A percentile compares a stretch with the other conserved stretches of the same genome.
phyloP scores from a whole-genome alignment of 30 jellyfish, hydroid and myxozoan species.

The Pelagia noctiluca region DNA sequence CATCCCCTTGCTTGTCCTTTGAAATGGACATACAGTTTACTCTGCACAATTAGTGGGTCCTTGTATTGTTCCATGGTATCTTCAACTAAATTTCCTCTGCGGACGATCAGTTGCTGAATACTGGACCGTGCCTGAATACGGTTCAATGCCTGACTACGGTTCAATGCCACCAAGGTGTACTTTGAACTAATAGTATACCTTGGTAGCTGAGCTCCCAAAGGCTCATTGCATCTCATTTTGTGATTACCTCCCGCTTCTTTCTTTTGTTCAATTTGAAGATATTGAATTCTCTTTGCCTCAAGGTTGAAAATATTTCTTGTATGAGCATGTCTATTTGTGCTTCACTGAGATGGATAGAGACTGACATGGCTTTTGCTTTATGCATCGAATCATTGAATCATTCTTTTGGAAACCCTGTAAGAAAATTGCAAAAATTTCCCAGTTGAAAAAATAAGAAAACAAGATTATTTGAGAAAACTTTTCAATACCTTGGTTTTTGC shows the following conservation, averaged over 20 bases:
- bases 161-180: not conserved
- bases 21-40: constrained; percentile 16
- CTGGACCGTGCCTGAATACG: not conserved
- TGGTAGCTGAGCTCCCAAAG: constrained; percentile 32
- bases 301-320: constrained; percentile 22
- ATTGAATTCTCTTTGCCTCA: constrained; percentile 30
- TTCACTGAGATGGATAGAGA: constrained; percentile 40
- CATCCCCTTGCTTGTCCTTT: constrained; percentile 15
- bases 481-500: not conserved
- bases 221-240: constrained; percentile 8
- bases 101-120: constrained; percentile 28
- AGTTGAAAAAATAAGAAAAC: not conserved
- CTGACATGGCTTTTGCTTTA: constrained; percentile 24
- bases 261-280: constrained; percentile 36
- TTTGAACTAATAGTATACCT: constrained; percentile 14
- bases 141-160: constrained; percentile 19
- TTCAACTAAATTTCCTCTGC: constrained; percentile 14
- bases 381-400: constrained; percentile 7
- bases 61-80: constrained; percentile 24
- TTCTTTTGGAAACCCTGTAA: constrained; percentile 40
- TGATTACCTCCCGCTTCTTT: constrained; percentile 14
- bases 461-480: not conserved
- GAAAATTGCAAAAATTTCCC: not conserved
- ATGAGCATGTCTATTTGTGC: constrained; percentile 8
- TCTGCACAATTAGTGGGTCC: constrained; percentile 14